A percentile compares a stretch with the other conserved stretches of the same genome.
Evolutionary conservation across 2,888 invertebrate species (phyloP).

Genomic region (Patella depressa): DNA sequence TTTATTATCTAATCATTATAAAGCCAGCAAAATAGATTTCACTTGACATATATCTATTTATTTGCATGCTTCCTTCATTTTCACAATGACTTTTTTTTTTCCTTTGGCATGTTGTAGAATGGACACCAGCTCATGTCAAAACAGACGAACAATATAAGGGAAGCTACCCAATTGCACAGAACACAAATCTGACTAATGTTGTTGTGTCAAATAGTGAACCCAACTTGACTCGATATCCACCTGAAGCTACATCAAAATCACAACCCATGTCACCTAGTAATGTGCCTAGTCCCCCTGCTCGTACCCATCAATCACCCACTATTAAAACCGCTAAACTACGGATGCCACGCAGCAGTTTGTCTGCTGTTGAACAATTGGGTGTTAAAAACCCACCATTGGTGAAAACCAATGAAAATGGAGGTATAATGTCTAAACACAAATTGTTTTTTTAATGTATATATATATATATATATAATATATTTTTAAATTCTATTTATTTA

Average conservation of each 20-base stretch:
- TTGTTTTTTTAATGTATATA: too few species aligned
- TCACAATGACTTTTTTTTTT: constrained; percentile 9
- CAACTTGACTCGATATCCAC: background rate
- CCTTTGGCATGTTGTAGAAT: constrained; percentile 9
- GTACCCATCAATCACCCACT: constrained; percentile 20
- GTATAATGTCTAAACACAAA: constrained; percentile 27
- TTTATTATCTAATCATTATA: too few species aligned
- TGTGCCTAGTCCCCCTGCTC: constrained; percentile 22
- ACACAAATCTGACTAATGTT: background rate
- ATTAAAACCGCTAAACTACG: constrained; percentile 22
- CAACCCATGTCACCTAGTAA: constrained; percentile 13
- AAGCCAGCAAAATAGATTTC: too few species aligned
- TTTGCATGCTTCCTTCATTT: constrained; percentile 9
- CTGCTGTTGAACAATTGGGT: constrained; percentile 60
- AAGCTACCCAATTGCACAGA: background rate
- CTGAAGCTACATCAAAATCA: constrained; percentile 11
- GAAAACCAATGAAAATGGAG: constrained; percentile 44
- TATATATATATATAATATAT: background rate
- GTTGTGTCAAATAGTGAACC: background rate
- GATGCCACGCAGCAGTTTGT: constrained; percentile 44
- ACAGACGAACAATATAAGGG: background rate
- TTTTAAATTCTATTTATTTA: background rate
- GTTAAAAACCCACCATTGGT: constrained; percentile 54
- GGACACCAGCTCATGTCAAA: constrained; percentile 1
- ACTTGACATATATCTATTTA: background rate